These are phyloP conservation scores for Pantherophis vulpinus DNA, from an alignment of 2,797 vertebrate genomes.

Conservation along the genomic window DNA sequence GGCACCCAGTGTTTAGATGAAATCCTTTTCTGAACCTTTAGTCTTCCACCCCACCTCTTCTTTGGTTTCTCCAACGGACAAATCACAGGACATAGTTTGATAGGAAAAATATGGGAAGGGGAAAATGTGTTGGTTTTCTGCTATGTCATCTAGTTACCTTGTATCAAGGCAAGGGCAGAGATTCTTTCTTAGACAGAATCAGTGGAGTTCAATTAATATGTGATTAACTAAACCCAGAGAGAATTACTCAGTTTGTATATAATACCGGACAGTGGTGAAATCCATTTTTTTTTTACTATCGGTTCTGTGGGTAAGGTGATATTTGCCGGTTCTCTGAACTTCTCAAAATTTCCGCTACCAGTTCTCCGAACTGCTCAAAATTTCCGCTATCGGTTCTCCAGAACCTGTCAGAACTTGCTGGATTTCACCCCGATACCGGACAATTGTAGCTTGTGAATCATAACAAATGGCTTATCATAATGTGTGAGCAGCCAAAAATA, in stretches of 20 bases:
- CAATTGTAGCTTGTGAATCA: neutral
- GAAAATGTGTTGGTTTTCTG: neutral
- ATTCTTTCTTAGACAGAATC: neutral
- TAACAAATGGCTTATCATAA: neutral
- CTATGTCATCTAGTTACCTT: neutral
- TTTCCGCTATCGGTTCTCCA: too few species aligned
- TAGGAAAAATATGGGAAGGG: neutral
- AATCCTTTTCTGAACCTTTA: conserved; percentile 13
- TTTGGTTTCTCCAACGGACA: neutral
- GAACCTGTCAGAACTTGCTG: too few species aligned
- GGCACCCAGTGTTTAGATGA: conserved; percentile 60
- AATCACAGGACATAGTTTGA: neutral
- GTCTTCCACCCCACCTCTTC: neutral
- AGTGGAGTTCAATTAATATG: neutral
- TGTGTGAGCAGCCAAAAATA: neutral
- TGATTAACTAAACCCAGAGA: neutral
- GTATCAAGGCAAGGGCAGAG: neutral
- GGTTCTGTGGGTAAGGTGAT: too few species aligned
- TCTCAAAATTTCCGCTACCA: too few species aligned
- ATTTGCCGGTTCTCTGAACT: too few species aligned
- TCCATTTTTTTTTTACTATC: too few species aligned
- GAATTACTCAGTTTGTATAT: neutral
- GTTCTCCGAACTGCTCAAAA: too few species aligned
- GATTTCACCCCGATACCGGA: neutral
- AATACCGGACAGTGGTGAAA: too few species aligned